Conservation (phyloP, 1,140 invertebrate species). For the Drosophila ananassae region DNA sequence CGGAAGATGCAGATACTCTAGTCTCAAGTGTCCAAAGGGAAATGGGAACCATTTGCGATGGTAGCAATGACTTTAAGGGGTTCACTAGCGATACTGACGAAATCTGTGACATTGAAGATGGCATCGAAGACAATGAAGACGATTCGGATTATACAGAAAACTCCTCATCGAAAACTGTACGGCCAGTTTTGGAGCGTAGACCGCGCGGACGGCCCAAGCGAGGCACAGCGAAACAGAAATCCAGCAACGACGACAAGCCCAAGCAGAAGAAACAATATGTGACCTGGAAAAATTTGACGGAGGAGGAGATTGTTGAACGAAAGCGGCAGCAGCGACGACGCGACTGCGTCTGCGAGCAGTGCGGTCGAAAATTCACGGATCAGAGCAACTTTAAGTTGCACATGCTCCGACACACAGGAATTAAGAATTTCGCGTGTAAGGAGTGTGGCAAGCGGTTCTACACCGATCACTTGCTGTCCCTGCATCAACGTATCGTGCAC, state of each 20-base stretch:
- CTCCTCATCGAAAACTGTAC: not conserved
- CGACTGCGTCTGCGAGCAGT: conserved; percentile 65
- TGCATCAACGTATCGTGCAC: conserved; percentile 60
- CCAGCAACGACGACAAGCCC: not conserved
- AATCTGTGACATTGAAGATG: not conserved
- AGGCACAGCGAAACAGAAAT: not conserved
- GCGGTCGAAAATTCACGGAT: conserved; percentile 61
- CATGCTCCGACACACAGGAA: conserved; percentile 62
- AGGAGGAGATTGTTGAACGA: conserved; percentile 49
- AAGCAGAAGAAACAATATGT: conserved; percentile 46
- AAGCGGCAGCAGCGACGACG: conserved; percentile 56
- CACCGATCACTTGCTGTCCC: conserved; percentile 56
- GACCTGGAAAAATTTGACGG: conserved; percentile 66
- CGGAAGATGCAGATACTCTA: conserved; percentile 32
- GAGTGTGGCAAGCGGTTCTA: conserved; percentile 53
- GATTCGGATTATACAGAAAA: not conserved
- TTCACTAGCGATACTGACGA: conserved; percentile 1
- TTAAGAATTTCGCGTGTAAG: conserved; percentile 59
- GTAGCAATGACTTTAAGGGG: conserved; percentile 18
- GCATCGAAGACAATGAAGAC: too few species aligned
- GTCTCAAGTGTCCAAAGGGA: conserved; percentile 30
- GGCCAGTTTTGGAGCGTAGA: not conserved
- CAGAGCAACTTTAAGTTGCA: conserved; percentile 70
- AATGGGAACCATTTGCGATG: conserved; percentile 29
- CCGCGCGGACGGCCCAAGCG: not conserved